A percentile compares a stretch with the other conserved stretches of the same genome.
phyloP scores from a whole-genome alignment of 1,140 invertebrate species.

The Ctenoplectra terminalis region DNA sequence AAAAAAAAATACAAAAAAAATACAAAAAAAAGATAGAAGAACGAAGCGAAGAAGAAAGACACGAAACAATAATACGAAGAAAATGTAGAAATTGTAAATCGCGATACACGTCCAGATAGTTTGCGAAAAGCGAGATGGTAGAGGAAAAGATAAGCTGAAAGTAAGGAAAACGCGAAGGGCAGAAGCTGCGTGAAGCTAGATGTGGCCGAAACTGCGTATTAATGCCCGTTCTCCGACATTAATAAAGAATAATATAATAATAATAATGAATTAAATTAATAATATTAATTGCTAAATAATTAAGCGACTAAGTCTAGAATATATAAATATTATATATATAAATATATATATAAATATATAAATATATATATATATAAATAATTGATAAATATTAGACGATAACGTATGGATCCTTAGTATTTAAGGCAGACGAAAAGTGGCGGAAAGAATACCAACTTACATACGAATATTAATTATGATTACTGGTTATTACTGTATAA shows the following conservation, averaged over 20 bases:
- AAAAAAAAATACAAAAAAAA: neutral
- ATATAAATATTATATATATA: slow-evolving; percentile 76
- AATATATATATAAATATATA: slow-evolving; percentile 72
- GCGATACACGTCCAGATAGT: slow-evolving; percentile 43
- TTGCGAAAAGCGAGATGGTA: slow-evolving; percentile 14
- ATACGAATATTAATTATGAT: slow-evolving; percentile 72
- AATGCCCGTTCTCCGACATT: slow-evolving; percentile 81
- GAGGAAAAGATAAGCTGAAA: slow-evolving; percentile 1
- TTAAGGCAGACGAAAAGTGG: slow-evolving; percentile 68
- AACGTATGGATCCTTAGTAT: slow-evolving; percentile 76
- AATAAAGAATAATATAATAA: slow-evolving; percentile 80
- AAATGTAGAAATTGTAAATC: slow-evolving; percentile 52
- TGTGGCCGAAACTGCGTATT: slow-evolving; percentile 76
- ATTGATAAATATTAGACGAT: slow-evolving; percentile 79
- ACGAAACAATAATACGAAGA: slow-evolving; percentile 36
- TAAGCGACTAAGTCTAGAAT: slow-evolving; percentile 78
- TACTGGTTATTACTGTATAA: slow-evolving; percentile 69
- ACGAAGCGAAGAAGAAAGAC: slow-evolving; percentile 32
- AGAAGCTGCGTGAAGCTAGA: slow-evolving; percentile 48
- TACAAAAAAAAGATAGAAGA: no score
- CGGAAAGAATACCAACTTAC: slow-evolving; percentile 76
- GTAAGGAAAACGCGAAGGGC: slow-evolving; percentile 23
- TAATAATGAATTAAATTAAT: slow-evolving; percentile 78
- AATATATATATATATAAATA: slow-evolving; percentile 75
- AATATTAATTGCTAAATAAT: slow-evolving; percentile 81